Conservation (phyloP, 2,888 invertebrate genomes). For the Sturmia bella region DNA sequence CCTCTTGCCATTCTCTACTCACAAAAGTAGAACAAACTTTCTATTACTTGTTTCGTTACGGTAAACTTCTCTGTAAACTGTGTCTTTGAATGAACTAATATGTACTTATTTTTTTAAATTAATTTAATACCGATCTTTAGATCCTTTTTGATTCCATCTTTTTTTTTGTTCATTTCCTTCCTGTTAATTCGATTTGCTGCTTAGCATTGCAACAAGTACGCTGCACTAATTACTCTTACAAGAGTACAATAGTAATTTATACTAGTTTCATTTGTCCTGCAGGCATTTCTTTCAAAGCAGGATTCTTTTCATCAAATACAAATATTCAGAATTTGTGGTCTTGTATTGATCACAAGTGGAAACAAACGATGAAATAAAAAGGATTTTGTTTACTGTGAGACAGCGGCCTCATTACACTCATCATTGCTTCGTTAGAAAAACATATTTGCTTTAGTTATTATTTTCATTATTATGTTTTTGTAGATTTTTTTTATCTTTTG, state of each 20-base stretch:
- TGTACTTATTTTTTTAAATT: too few species aligned
- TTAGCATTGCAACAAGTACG: slow-evolving; percentile 17
- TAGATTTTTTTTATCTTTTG: slow-evolving; percentile 57
- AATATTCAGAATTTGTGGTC: slow-evolving; percentile 30
- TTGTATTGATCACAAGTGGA: slow-evolving; percentile 33
- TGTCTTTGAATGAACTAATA: too few species aligned
- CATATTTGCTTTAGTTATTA: slow-evolving; percentile 59
- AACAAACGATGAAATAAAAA: slow-evolving; percentile 29
- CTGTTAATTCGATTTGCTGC: not conserved
- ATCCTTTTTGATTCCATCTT: too few species aligned
- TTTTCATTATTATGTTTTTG: slow-evolving; percentile 49
- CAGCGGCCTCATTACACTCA: slow-evolving; percentile 29
- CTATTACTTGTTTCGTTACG: too few species aligned
- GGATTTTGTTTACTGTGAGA: slow-evolving; percentile 55
- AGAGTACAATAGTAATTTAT: slow-evolving; percentile 54
- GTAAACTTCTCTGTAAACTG: too few species aligned
- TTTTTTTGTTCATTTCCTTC: not conserved
- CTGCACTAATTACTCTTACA: slow-evolving; percentile 34
- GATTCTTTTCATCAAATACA: slow-evolving; percentile 33
- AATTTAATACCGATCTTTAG: too few species aligned
- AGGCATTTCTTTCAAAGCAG: slow-evolving; percentile 53
- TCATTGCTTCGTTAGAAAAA: slow-evolving; percentile 42
- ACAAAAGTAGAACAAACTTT: too few species aligned
- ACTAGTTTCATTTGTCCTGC: slow-evolving; percentile 33
- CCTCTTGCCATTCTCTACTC: too few species aligned